A percentile compares a stretch with the other conserved stretches of the same genome.
Conservation (phyloP, 2,888 invertebrate species). For the Cephalotes varians region DNA sequence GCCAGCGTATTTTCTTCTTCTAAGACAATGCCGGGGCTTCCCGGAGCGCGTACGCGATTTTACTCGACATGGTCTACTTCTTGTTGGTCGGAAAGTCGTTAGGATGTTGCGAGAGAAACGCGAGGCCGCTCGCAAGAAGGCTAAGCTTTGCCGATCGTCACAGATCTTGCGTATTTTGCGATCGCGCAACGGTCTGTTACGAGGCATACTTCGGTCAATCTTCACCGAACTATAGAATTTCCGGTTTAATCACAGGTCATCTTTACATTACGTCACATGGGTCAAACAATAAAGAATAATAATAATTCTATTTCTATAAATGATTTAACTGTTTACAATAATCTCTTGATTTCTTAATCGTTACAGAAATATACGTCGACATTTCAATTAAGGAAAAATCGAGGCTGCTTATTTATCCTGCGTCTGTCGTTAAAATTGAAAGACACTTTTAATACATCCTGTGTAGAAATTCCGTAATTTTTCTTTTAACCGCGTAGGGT, state of each 20-base stretch:
- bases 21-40: conserved; percentile 39
- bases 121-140: conserved; percentile 10
- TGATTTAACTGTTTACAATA: background rate
- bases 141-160: background rate
- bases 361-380: background rate
- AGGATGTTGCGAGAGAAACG: conserved; percentile 23
- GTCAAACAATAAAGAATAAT: background rate
- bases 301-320: background rate
- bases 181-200: conserved; percentile 6
- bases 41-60: conserved; percentile 25
- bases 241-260: background rate
- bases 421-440: conserved; percentile 22
- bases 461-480: conserved; percentile 24
- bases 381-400: conserved; percentile 24
- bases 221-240: background rate
- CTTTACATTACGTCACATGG: background rate
- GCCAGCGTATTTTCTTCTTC: conserved; percentile 34
- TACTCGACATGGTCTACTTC: conserved; percentile 35
- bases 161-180: conserved; percentile 30
- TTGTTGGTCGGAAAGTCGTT: conserved; percentile 43
- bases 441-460: conserved; percentile 24
- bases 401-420: background rate
- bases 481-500: conserved; percentile 9
- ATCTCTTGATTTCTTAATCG: background rate
- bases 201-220: background rate